Percentiles rank a stretch among this genome's conserved stretches.
Conservation (phyloP, 2,888 invertebrate genomes). For the Stenotaenia linearis region DNA sequence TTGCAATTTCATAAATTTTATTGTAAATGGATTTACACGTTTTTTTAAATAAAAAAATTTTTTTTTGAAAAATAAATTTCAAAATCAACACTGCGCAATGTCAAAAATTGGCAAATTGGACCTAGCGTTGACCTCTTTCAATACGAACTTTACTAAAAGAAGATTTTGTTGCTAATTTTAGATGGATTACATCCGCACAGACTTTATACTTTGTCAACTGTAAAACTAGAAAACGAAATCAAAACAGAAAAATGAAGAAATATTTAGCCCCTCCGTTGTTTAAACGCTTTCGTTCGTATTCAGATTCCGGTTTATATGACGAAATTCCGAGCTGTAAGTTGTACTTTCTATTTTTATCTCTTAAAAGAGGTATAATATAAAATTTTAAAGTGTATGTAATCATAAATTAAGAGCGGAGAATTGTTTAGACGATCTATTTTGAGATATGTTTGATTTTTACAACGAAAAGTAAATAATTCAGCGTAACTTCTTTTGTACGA, state of each 20-base stretch:
- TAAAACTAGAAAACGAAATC: neutral
- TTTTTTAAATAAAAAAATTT: neutral
- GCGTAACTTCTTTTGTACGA: neutral
- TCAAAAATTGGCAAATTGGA: neutral
- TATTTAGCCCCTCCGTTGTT: neutral
- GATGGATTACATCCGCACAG: neutral
- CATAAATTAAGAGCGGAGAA: no score
- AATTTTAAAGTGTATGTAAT: no score
- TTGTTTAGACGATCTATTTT: neutral
- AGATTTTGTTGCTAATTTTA: neutral
- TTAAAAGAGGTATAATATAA: neutral
- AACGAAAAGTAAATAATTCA: neutral
- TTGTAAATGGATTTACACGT: neutral
- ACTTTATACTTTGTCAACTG: neutral
- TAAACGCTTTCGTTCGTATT: neutral
- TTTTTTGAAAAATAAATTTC: neutral
- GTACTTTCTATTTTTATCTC: no score
- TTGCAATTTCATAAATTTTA: neutral
- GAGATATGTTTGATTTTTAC: neutral
- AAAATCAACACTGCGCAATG: neutral
- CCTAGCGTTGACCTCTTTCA: neutral
- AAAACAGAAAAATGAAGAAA: neutral
- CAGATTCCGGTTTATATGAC: neutral
- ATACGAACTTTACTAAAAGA: neutral
- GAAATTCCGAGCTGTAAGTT: neutral